These are phyloP conservation scores for Ctenodactylus gundi DNA, from an alignment of 2,113 vertebrate species.

Conservation along the genomic window DNA sequence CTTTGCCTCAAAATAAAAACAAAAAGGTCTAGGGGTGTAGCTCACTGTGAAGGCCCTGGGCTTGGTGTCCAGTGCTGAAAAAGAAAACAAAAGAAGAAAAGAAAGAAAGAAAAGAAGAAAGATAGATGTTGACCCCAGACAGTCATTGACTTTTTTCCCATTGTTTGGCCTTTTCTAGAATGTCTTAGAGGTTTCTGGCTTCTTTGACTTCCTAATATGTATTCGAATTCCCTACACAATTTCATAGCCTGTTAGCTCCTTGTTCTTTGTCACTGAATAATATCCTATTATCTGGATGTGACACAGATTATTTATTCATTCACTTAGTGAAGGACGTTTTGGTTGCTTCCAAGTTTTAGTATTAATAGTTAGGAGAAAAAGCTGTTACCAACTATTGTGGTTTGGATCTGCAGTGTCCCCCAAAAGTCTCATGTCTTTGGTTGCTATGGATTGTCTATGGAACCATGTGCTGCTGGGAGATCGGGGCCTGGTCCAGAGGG, in stretches of 20 bases:
- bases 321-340: not conserved
- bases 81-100: too few species aligned
- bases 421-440: too few species aligned
- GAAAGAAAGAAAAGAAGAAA: too few species aligned
- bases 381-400: not conserved
- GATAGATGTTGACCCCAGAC: too few species aligned
- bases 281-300: not conserved
- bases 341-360: slow-evolving; percentile 6
- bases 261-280: not conserved
- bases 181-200: not conserved
- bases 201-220: not conserved
- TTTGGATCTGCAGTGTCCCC: too few species aligned
- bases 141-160: not conserved
- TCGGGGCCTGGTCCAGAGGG: too few species aligned
- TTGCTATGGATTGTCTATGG: too few species aligned
- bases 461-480: too few species aligned
- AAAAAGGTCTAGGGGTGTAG: too few species aligned
- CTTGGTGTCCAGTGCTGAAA: too few species aligned
- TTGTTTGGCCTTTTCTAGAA: not conserved
- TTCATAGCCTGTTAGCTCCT: not conserved
- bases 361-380: slow-evolving; percentile 17
- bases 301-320: not conserved
- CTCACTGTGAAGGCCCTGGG: too few species aligned
- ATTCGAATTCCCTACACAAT: not conserved
- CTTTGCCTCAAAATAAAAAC: too few species aligned